Conservation (phyloP, 2,888 invertebrate species). For the Macropis europaea region DNA sequence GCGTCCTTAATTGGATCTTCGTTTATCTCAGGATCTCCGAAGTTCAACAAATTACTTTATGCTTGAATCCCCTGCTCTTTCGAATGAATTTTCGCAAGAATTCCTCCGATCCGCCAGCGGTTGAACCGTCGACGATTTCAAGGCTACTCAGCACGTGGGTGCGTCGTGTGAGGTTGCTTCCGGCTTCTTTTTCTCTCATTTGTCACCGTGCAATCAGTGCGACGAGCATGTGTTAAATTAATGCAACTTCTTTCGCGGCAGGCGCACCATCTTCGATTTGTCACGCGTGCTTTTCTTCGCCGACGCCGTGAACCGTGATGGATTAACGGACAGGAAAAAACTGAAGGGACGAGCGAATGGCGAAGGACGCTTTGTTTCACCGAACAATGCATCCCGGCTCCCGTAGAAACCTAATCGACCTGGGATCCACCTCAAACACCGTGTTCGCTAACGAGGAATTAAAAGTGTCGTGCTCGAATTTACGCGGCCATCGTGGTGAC, state of each 20-base stretch:
- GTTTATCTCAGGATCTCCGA: constrained; percentile 2
- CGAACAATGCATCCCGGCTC: constrained; percentile 1
- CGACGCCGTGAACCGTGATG: constrained; percentile 55
- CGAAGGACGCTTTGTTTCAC: constrained; percentile 23
- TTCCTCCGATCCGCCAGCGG: no score
- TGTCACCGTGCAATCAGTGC: constrained; percentile 51
- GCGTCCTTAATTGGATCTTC: constrained; percentile 32
- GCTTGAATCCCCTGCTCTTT: no score
- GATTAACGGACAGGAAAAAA: constrained; percentile 51
- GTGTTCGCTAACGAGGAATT: no score
- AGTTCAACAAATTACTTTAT: not conserved
- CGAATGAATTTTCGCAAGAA: no score
- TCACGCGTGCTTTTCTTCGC: constrained; percentile 59
- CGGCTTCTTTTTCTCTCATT: constrained; percentile 30
- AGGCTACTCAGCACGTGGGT: constrained; percentile 40
- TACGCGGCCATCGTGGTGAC: not conserved
- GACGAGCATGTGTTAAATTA: constrained; percentile 55
- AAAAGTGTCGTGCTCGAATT: not conserved
- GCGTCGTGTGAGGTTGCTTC: constrained; percentile 28
- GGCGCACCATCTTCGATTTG: constrained; percentile 61
- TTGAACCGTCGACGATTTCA: no score
- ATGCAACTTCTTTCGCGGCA: constrained; percentile 58
- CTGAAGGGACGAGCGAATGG: constrained; percentile 12
- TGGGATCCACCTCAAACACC: not conserved
- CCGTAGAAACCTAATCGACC: not conserved